Evolutionary conservation across 2,888 invertebrate genomes (phyloP).

Genomic region (Campoletis raptor): DNA sequence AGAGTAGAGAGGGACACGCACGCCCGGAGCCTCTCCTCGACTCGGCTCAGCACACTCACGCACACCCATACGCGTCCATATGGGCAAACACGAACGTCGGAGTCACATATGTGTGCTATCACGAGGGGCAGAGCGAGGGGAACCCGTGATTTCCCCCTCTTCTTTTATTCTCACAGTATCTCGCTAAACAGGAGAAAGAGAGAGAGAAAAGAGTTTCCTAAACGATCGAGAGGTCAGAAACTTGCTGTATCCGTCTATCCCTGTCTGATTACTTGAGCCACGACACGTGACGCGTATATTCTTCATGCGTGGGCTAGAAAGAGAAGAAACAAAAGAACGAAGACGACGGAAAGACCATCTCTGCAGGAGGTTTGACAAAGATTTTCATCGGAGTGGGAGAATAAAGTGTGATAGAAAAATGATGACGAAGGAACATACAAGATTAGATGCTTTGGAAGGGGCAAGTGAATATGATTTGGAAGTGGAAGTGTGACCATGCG

Average conservation of each 20-base stretch:
- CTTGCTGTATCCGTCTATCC: slow-evolving; percentile 34
- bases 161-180: slow-evolving; percentile 52
- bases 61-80: slow-evolving; percentile 55
- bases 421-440: slow-evolving; percentile 10
- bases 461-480: slow-evolving; percentile 17
- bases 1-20: slow-evolving; percentile 69
- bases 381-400: not conserved
- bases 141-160: slow-evolving; percentile 80
- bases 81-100: not conserved
- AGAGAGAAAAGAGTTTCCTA: slow-evolving; percentile 71
- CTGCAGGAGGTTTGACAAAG: slow-evolving; percentile 38
- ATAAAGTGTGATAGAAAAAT: slow-evolving; percentile 30
- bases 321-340: slow-evolving; percentile 41
- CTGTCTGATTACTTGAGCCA: slow-evolving; percentile 76
- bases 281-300: slow-evolving; percentile 71
- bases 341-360: slow-evolving; percentile 30
- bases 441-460: slow-evolving; percentile 9
- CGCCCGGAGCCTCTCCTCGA: slow-evolving; percentile 63
- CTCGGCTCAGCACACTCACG: slow-evolving; percentile 78
- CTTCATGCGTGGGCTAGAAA: slow-evolving; percentile 51
- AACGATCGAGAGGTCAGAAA: slow-evolving; percentile 23
- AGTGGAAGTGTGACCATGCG: slow-evolving; percentile 34
- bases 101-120: slow-evolving; percentile 44
- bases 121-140: slow-evolving; percentile 64
- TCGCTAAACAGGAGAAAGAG: slow-evolving; percentile 18